A percentile compares a stretch with the other conserved stretches of the same genome.
Conservation (phyloP, 1,140 invertebrate species). For the Mycetomoellerius zeteki region DNA sequence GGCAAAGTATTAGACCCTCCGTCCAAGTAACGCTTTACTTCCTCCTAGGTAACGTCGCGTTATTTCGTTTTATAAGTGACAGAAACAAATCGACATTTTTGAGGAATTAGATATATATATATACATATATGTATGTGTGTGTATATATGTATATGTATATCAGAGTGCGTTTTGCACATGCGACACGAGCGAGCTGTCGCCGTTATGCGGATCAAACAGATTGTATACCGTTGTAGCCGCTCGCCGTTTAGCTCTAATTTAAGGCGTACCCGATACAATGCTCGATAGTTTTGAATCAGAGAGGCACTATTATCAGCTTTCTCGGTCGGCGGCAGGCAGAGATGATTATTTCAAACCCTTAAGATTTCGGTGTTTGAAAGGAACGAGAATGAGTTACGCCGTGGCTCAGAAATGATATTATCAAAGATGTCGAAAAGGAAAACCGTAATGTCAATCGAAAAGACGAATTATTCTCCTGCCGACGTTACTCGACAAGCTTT, state of each 20-base stretch:
- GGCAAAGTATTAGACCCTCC: conserved; percentile 87
- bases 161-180: conserved; percentile 40
- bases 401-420: not conserved
- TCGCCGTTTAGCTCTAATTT: conserved; percentile 58
- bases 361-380: conserved; percentile 6
- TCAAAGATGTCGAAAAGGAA: not conserved
- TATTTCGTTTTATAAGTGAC: conserved; percentile 69
- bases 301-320: conserved; percentile 36
- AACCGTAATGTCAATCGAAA: not conserved
- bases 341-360: conserved; percentile 15
- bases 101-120: conserved; percentile 66
- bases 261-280: conserved; percentile 44
- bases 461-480: conserved; percentile 44
- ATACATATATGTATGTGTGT: conserved; percentile 53
- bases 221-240: conserved; percentile 27
- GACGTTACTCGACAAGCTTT: conserved; percentile 61
- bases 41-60: conserved; percentile 73
- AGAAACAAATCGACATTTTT: conserved; percentile 44
- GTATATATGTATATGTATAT: conserved; percentile 49
- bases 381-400: not conserved
- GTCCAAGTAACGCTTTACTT: conserved; percentile 83
- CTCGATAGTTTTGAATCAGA: conserved; percentile 48
- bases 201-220: not conserved
- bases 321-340: conserved; percentile 59
- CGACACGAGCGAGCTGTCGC: conserved; percentile 25